Evolutionary conservation across 2,888 invertebrate genomes (phyloP).

Genomic region (Stenurella melanura): DNA sequence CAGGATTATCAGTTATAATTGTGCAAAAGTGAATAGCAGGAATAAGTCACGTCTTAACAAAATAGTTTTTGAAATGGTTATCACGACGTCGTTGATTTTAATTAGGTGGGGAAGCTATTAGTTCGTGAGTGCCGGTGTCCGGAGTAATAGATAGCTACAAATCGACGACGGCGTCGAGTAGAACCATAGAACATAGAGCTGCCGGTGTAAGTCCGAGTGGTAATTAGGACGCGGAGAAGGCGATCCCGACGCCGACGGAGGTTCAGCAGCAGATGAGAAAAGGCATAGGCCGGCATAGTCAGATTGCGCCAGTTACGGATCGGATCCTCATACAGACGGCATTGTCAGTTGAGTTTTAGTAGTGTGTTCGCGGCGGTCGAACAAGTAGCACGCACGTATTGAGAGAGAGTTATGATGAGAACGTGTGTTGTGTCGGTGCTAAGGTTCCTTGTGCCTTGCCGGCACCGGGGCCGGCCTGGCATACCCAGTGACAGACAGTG

Average conservation of each 20-base stretch:
- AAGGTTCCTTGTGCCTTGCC: slow-evolving; percentile 52
- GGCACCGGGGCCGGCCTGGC: slow-evolving; percentile 57
- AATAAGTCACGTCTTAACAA: slow-evolving; percentile 32
- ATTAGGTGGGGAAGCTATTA: slow-evolving; percentile 39
- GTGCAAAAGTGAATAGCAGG: slow-evolving; percentile 28
- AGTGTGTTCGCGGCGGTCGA: slow-evolving; percentile 75
- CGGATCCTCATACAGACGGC: slow-evolving; percentile 71
- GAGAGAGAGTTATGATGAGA: slow-evolving; percentile 66
- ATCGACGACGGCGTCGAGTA: slow-evolving; percentile 17
- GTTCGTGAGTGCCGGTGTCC: slow-evolving; percentile 31
- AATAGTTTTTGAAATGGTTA: slow-evolving; percentile 28
- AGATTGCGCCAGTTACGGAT: slow-evolving; percentile 55
- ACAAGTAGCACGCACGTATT: slow-evolving; percentile 71
- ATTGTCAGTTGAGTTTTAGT: slow-evolving; percentile 69
- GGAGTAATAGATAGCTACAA: slow-evolving; percentile 5
- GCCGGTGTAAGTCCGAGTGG: slow-evolving; percentile 35
- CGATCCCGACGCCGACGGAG: slow-evolving; percentile 61
- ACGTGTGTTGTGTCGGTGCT: slow-evolving; percentile 66
- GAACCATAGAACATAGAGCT: not conserved
- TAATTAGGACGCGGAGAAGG: slow-evolving; percentile 47
- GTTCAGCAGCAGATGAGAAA: slow-evolving; percentile 39
- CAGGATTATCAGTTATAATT: not conserved
- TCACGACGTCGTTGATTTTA: slow-evolving; percentile 19
- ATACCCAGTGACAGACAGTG: slow-evolving; percentile 64
- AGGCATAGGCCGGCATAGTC: slow-evolving; percentile 49